Conservation (phyloP, 2,888 invertebrate genomes). For the Eutolmus rufibarbis region DNA sequence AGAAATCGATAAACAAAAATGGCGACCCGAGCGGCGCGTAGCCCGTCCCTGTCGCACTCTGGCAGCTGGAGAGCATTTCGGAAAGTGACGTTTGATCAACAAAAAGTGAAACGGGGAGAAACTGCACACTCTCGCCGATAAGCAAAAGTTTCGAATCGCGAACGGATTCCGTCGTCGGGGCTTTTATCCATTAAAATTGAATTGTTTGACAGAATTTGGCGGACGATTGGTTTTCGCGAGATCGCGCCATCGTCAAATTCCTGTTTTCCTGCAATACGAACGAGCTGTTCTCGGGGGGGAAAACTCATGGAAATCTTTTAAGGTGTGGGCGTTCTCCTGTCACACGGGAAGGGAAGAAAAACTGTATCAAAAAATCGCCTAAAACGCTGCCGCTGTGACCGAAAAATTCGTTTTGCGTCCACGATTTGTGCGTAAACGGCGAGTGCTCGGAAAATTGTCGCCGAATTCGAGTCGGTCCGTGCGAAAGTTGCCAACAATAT, state of each 20-base stretch:
- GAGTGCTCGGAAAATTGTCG: neutral
- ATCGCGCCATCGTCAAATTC: neutral
- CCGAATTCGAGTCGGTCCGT: neutral
- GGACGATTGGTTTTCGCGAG: neutral
- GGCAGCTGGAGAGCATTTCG: slow-evolving; percentile 5
- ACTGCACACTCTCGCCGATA: slow-evolving; percentile 39
- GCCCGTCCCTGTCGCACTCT: neutral
- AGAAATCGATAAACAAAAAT: slow-evolving; percentile 50
- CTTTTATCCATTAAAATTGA: slow-evolving; percentile 1
- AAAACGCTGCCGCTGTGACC: neutral
- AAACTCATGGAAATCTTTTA: neutral
- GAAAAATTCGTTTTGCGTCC: neutral
- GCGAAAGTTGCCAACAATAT: slow-evolving; percentile 7
- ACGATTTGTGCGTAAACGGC: neutral
- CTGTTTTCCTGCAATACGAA: neutral
- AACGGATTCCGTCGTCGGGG: neutral
- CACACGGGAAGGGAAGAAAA: neutral
- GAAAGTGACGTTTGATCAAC: slow-evolving; percentile 40
- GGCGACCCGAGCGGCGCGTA: slow-evolving; percentile 42
- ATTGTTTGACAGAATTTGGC: neutral
- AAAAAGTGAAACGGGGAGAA: slow-evolving; percentile 36
- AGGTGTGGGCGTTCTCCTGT: slow-evolving; percentile 37
- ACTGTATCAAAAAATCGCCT: neutral
- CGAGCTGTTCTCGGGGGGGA: neutral
- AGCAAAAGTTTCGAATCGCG: slow-evolving; percentile 31